These are phyloP conservation scores for Eremophila alpestris DNA, from an alignment of 2,797 vertebrate genomes.

Conservation along the genomic window DNA sequence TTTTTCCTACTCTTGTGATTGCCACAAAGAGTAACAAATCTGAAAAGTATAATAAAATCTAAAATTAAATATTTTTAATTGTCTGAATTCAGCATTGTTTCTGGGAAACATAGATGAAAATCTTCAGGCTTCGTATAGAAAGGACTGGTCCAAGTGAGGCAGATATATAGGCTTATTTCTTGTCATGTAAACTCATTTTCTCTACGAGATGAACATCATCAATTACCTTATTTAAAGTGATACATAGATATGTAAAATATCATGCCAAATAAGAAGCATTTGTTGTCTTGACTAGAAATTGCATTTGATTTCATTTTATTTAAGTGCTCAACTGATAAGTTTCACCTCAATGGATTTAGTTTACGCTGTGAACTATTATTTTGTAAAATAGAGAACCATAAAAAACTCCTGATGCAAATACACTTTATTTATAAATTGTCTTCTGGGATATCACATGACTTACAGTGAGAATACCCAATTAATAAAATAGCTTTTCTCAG, in stretches of 20 bases:
- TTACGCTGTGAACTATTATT: conserved; percentile 41
- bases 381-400: conserved; percentile 57
- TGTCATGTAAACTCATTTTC: conserved; percentile 32
- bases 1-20: background rate
- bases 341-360: background rate
- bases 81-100: background rate
- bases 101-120: conserved; percentile 18
- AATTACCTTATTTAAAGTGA: conserved; percentile 36
- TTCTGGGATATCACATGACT: conserved; percentile 61
- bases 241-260: conserved; percentile 33
- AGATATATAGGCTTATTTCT: conserved; percentile 18
- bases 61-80: conserved; percentile 7
- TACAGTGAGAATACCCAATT: conserved; percentile 63
- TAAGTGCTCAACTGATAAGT: conserved; percentile 39
- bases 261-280: conserved; percentile 35
- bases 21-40: conserved; percentile 18
- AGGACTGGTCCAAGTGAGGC: background rate
- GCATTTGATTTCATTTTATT: conserved; percentile 37
- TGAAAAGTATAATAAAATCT: conserved; percentile 19
- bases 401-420: conserved; percentile 64
- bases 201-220: background rate
- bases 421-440: conserved; percentile 64
- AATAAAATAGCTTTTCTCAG: conserved; percentile 67
- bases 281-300: conserved; percentile 27
- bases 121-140: background rate